Conservation (phyloP, 2,888 invertebrate genomes). For the Anoplius nigerrimus region DNA sequence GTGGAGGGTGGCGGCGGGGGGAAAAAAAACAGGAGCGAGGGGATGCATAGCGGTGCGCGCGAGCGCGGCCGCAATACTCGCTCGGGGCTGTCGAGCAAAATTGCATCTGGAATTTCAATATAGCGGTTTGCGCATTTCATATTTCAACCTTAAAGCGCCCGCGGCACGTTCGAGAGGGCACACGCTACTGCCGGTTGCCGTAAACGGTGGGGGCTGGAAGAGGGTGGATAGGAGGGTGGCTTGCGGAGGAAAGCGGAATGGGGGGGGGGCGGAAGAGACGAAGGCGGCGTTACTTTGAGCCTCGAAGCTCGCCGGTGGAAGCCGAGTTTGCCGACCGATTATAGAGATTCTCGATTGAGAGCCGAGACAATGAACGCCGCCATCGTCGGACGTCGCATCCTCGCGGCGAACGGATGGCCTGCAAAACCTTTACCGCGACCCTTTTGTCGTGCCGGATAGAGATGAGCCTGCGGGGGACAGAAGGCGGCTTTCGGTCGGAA, state of each 20-base stretch:
- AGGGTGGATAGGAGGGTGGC: too few relatives aligned
- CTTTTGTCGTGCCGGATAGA: background rate
- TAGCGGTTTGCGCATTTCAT: slow-evolving; percentile 48
- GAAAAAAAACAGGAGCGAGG: too few relatives aligned
- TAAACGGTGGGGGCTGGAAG: too few relatives aligned
- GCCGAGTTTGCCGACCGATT: slow-evolving; percentile 52
- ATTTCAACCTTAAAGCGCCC: slow-evolving; percentile 50
- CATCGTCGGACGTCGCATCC: background rate
- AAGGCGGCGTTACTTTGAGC: slow-evolving; percentile 56
- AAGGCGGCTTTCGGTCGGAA: slow-evolving; percentile 42
- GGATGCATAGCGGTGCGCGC: slow-evolving; percentile 5
- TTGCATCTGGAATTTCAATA: slow-evolving; percentile 62
- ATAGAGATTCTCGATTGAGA: slow-evolving; percentile 49
- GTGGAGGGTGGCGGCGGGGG: background rate
- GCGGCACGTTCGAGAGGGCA: slow-evolving; percentile 17
- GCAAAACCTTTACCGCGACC: background rate
- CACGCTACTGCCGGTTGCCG: slow-evolving; percentile 36
- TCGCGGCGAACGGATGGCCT: background rate
- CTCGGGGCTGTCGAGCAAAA: slow-evolving; percentile 45
- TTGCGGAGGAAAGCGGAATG: too few relatives aligned
- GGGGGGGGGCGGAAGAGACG: too few relatives aligned
- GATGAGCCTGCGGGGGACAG: slow-evolving; percentile 27
- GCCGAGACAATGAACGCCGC: slow-evolving; percentile 27
- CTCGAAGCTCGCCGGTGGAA: slow-evolving; percentile 20
- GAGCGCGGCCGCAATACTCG: slow-evolving; percentile 16